A percentile compares a stretch with the other conserved stretches of the same genome.
Evolutionary conservation across 2,797 vertebrate genomes (phyloP).

Genomic region (Brachyalestes nurse): DNA sequence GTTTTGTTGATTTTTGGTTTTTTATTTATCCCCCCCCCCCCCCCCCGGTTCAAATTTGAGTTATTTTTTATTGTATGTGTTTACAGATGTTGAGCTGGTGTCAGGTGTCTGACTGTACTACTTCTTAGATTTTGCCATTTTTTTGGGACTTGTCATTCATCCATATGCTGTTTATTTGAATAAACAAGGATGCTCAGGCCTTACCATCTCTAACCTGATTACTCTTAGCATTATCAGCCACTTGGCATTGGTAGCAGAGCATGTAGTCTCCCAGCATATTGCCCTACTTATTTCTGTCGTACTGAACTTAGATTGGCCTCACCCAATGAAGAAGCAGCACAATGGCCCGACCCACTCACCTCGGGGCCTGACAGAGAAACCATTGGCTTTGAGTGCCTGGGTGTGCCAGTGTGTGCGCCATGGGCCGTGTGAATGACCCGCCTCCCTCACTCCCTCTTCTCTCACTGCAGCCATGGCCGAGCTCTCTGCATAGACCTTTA

Average conservation of each 20-base stretch:
- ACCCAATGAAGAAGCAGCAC: conserved; percentile 34
- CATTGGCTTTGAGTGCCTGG: conserved; percentile 26
- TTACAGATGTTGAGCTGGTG: no score
- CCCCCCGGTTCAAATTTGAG: no score
- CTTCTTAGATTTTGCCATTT: no score
- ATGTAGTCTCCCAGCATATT: conserved; percentile 21
- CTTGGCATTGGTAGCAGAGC: neutral
- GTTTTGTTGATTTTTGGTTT: no score
- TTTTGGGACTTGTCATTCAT: no score
- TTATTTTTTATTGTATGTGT: no score
- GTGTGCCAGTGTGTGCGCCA: conserved; percentile 26
- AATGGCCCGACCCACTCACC: conserved; percentile 38
- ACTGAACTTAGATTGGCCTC: conserved; percentile 38
- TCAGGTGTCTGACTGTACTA: no score
- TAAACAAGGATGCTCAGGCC: neutral
- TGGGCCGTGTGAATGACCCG: conserved; percentile 38
- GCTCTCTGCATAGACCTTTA: conserved; percentile 53
- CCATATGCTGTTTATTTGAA: no score
- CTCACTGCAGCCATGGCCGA: conserved; percentile 17
- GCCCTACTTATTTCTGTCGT: conserved; percentile 44
- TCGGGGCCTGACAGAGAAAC: conserved; percentile 34
- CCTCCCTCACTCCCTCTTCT: neutral
- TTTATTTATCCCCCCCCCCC: no score
- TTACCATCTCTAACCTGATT: neutral
- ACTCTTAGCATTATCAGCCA: neutral